Percentiles rank a stretch among this genome's conserved stretches.
phyloP scores from a whole-genome alignment of 2,113 vertebrate genomes.

The Plecturocebus donacophilus region DNA sequence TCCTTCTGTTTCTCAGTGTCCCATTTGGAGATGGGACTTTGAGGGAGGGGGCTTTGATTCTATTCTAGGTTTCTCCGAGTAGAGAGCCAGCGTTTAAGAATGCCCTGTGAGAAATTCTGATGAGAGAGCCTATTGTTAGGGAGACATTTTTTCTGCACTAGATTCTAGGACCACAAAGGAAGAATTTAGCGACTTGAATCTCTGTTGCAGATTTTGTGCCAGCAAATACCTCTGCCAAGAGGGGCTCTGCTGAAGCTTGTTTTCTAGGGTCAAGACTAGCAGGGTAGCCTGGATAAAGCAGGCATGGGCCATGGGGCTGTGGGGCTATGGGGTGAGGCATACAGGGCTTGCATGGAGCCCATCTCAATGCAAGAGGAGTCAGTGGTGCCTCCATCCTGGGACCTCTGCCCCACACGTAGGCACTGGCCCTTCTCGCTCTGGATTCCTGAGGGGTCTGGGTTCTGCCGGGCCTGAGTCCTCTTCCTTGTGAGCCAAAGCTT shows the following conservation, averaged over 20 bases:
- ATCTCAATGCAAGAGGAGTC: not conserved
- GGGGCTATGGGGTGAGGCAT: not conserved
- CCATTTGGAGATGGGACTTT: not conserved
- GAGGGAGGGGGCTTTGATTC: not conserved
- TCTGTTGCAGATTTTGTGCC: not conserved
- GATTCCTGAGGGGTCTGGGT: not conserved
- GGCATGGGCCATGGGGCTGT: fast-evolving
- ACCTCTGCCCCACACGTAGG: not conserved
- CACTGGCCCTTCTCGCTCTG: not conserved
- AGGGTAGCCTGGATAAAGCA: not conserved
- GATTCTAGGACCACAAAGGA: not conserved
- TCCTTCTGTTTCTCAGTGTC: conserved; percentile 26
- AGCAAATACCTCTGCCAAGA: not conserved
- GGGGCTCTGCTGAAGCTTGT: conserved; percentile 23
- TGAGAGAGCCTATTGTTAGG: conserved; percentile 16
- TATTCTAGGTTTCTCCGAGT: not conserved
- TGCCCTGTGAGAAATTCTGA: not conserved
- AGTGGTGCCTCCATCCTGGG: not conserved
- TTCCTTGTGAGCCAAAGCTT: not conserved
- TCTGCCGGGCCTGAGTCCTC: not conserved
- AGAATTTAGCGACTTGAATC: not conserved
- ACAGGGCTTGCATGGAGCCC: not conserved
- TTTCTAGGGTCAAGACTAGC: not conserved
- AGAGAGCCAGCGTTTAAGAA: not conserved
- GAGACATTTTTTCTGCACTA: not conserved